A percentile compares a stretch with the other conserved stretches of the same genome.
phyloP scores from a whole-genome alignment of 2,797 vertebrate species.

The Chaetodon trifasciatus region DNA sequence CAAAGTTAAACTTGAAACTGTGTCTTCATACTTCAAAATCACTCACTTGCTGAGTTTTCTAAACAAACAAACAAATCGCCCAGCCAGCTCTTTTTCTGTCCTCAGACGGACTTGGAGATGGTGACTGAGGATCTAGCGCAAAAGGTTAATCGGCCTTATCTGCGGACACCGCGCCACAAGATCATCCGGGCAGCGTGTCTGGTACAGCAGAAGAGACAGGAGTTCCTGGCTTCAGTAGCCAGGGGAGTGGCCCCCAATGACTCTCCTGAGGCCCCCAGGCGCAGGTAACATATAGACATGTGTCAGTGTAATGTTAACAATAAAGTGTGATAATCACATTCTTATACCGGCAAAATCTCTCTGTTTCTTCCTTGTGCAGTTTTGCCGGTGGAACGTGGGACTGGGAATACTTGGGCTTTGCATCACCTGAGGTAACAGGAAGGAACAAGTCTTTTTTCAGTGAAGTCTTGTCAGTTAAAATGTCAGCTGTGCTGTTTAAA shows the following conservation, averaged over 20 bases:
- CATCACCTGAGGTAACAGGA: conserved; percentile 95
- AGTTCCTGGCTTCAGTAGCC: conserved; percentile 97
- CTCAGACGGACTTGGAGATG: conserved; percentile 98
- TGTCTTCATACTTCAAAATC: neutral
- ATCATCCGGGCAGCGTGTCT: conserved; percentile 97
- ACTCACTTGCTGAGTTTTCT: neutral
- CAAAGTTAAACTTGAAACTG: conserved; percentile 12
- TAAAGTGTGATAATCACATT: neutral
- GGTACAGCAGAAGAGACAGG: conserved; percentile 97
- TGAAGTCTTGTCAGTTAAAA: conserved; percentile 25
- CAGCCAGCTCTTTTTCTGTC: conserved; percentile 37
- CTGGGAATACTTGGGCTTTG: conserved; percentile 99
- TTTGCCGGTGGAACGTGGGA: conserved; percentile 99
- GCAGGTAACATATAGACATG: conserved; percentile 86
- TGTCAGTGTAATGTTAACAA: neutral
- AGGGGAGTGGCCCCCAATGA: conserved; percentile 97
- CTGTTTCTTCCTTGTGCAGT: conserved; percentile 83
- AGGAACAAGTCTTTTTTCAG: conserved; percentile 3
- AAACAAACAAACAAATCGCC: neutral
- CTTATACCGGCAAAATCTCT: conserved; percentile 1
- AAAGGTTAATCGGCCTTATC: conserved; percentile 98
- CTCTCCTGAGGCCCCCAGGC: conserved; percentile 94
- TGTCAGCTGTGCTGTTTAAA: conserved; percentile 4
- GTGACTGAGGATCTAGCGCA: conserved; percentile 99
- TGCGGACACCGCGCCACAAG: conserved; percentile 97